Evolutionary conservation across 2,888 invertebrate species (phyloP).

Genomic region (Acheta domesticus): DNA sequence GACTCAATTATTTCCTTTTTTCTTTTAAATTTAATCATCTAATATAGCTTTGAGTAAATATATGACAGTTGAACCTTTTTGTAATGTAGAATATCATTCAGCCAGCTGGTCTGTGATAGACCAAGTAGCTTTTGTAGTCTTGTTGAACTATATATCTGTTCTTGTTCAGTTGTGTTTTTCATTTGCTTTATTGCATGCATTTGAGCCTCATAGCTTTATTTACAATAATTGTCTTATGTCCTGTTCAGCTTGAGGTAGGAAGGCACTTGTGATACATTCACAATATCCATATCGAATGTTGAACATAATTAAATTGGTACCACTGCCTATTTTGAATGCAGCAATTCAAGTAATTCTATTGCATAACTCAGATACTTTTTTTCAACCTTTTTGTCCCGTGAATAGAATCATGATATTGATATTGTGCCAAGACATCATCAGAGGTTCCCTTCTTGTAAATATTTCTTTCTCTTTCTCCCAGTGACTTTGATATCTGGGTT

Average conservation of each 20-base stretch:
- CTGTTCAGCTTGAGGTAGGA: slow-evolving; percentile 18
- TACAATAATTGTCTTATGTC: not conserved
- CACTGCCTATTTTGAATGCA: too few relatives aligned
- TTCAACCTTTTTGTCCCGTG: not conserved
- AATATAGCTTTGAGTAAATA: too few relatives aligned
- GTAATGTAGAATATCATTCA: not conserved
- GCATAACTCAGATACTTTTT: not conserved
- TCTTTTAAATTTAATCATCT: too few relatives aligned
- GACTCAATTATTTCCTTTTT: too few relatives aligned
- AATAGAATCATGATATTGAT: not conserved
- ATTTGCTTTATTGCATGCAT: not conserved
- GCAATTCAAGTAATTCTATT: not conserved
- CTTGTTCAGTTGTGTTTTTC: not conserved
- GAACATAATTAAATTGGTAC: too few relatives aligned
- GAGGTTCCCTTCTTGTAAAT: slow-evolving; percentile 12
- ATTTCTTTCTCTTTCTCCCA: slow-evolving; percentile 21
- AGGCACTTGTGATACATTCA: slow-evolving; percentile 18
- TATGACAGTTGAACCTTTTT: too few relatives aligned
- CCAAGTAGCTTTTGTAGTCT: slow-evolving; percentile 4
- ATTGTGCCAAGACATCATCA: slow-evolving; percentile 11
- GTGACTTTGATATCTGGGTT: not conserved
- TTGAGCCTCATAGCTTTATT: slow-evolving; percentile 8
- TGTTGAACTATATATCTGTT: slow-evolving; percentile 7
- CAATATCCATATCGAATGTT: not conserved
- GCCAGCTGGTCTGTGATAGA: slow-evolving; percentile 9